These are phyloP conservation scores for Hyperopisus bebe DNA, from an alignment of 2,113 vertebrate species.

Conservation along the genomic window DNA sequence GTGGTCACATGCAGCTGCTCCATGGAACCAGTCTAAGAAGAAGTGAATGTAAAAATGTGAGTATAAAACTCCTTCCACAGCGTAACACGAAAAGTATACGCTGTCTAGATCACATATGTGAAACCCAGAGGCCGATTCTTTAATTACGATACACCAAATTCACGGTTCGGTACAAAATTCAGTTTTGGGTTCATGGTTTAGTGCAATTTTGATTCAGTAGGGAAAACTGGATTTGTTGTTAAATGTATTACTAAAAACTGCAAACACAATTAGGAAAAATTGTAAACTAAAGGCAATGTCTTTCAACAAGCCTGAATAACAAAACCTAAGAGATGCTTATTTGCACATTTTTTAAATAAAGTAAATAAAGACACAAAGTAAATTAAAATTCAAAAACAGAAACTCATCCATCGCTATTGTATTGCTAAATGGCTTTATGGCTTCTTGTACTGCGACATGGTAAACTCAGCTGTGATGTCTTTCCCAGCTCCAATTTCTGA, in stretches of 20 bases:
- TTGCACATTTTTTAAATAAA: too few species aligned
- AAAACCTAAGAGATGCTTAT: too few species aligned
- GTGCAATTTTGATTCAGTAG: neutral
- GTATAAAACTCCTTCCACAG: neutral
- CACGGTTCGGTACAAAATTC: neutral
- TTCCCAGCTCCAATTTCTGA: too few species aligned
- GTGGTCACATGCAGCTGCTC: conserved; percentile 75
- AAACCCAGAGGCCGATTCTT: neutral
- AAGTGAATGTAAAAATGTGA: neutral
- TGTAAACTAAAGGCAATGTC: neutral
- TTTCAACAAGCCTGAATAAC: too few species aligned
- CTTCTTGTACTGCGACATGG: neutral
- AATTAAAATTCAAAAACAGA: too few species aligned
- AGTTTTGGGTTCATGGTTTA: neutral
- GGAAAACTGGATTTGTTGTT: neutral
- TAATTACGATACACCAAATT: neutral
- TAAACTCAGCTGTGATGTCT: too few species aligned
- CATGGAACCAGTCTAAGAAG: conserved; percentile 65
- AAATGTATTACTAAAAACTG: neutral
- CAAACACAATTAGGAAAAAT: neutral
- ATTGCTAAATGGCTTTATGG: neutral
- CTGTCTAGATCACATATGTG: neutral
- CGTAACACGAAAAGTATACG: neutral
- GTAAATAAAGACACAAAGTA: too few species aligned
- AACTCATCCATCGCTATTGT: too few species aligned